Percentiles rank a stretch among this genome's conserved stretches.
Conservation (phyloP, 2,797 vertebrate species). For the Crypturellus tataupa region DNA sequence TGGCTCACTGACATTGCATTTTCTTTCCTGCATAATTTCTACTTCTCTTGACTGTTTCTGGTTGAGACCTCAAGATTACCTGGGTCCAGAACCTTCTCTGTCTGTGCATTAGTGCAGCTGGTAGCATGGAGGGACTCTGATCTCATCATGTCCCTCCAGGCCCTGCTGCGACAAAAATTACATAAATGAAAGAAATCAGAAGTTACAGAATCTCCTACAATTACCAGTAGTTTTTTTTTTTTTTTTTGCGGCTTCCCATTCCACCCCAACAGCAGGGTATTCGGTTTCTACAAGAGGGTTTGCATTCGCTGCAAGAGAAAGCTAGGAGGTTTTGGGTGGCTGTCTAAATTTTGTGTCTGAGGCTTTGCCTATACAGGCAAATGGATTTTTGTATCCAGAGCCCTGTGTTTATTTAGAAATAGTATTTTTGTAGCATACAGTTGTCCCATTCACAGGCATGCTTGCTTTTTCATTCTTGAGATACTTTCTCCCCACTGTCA, state of each 20-base stretch:
- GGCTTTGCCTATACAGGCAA: not conserved
- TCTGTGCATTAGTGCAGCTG: not conserved
- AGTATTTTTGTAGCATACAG: rapidly evolving
- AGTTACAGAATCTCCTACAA: not conserved
- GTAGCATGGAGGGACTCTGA: not conserved
- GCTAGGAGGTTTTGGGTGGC: not conserved
- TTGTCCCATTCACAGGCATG: not conserved
- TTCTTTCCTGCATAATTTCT: not conserved
- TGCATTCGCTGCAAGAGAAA: not conserved
- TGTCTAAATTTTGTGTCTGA: not conserved
- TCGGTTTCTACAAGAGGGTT: not conserved
- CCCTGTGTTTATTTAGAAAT: not conserved
- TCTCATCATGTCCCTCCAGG: not conserved
- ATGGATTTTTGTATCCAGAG: rapidly evolving
- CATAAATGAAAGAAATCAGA: rapidly evolving
- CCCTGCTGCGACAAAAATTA: not conserved
- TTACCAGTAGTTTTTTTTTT: not conserved
- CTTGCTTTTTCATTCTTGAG: not conserved
- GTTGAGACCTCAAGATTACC: not conserved
- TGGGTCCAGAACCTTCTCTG: not conserved
- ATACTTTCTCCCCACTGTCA: not conserved
- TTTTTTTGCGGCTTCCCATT: not conserved
- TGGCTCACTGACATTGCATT: rapidly evolving
- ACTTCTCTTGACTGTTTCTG: not conserved
- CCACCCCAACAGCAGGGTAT: not conserved